Conservation (phyloP, 2,888 invertebrate species). For the Odontothrips loti region DNA sequence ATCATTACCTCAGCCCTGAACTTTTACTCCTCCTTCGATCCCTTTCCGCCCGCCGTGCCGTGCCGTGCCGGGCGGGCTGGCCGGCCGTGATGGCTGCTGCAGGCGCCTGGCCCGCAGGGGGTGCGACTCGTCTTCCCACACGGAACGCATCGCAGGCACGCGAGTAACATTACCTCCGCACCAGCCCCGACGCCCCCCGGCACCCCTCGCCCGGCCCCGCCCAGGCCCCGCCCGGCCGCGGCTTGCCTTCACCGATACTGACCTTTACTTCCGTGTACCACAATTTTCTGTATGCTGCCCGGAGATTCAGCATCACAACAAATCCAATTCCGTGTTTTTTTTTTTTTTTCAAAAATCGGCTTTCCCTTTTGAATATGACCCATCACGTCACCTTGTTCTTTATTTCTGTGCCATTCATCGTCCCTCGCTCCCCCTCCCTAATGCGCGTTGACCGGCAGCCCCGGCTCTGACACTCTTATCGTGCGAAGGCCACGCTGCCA, state of each 20-base stretch:
- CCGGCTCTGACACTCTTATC: neutral
- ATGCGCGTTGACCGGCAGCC: too few relatives aligned
- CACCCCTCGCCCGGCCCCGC: neutral
- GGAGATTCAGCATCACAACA: too few relatives aligned
- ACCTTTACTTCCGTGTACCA: too few relatives aligned
- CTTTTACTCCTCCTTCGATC: constrained; percentile 4
- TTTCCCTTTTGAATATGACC: too few relatives aligned
- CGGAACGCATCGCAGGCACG: neutral
- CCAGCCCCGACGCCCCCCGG: neutral
- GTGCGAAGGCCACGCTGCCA: neutral
- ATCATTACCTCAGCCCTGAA: neutral
- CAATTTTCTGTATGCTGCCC: too few relatives aligned
- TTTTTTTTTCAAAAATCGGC: too few relatives aligned
- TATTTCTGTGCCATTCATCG: too few relatives aligned
- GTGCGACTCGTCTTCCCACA: neutral
- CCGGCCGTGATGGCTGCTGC: neutral
- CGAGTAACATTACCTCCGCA: constrained; percentile 12
- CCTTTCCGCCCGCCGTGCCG: neutral
- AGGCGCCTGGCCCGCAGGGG: neutral
- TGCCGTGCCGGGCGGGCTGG: neutral
- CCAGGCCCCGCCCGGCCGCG: neutral
- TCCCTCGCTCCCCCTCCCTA: neutral
- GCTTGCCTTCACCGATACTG: too few relatives aligned
- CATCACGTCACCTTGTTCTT: too few relatives aligned
- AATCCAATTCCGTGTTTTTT: too few relatives aligned